Percentiles rank a stretch among this genome's conserved stretches.
Conservation (phyloP, 2,113 vertebrate genomes). For the Aleadryas rufinucha region DNA sequence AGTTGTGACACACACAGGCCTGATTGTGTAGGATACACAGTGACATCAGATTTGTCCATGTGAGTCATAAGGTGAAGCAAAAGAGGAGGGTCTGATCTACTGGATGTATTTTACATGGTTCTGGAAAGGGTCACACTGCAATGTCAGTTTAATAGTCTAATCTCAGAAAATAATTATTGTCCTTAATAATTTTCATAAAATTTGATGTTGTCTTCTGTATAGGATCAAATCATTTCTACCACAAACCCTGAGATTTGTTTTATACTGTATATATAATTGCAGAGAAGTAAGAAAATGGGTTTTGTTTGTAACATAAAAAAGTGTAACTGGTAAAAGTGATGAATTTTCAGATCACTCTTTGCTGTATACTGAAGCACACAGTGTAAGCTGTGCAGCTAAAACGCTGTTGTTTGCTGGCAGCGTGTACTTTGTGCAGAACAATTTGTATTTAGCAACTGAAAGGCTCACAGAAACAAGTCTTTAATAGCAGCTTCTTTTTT, state of each 20-base stretch:
- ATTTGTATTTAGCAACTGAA: neutral
- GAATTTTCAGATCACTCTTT: neutral
- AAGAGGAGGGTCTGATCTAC: neutral
- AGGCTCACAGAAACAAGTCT: neutral
- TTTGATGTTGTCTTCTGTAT: neutral
- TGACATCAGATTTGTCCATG: neutral
- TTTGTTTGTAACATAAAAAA: neutral
- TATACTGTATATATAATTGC: slow-evolving; percentile 10
- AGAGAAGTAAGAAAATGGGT: neutral
- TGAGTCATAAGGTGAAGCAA: neutral
- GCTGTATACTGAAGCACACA: neutral
- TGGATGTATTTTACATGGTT: neutral
- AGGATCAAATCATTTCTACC: neutral
- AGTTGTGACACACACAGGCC: neutral
- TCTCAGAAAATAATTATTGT: neutral
- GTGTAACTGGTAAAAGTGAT: neutral
- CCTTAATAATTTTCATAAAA: neutral
- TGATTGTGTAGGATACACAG: neutral
- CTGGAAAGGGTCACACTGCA: neutral
- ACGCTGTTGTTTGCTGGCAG: neutral
- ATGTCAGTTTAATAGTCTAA: neutral
- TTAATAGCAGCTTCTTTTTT: neutral
- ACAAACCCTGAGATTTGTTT: neutral
- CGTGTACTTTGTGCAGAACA: neutral
- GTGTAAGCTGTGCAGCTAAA: neutral